phyloP scores from a whole-genome alignment of 2,797 vertebrate genomes.

The Argya squamiceps region DNA sequence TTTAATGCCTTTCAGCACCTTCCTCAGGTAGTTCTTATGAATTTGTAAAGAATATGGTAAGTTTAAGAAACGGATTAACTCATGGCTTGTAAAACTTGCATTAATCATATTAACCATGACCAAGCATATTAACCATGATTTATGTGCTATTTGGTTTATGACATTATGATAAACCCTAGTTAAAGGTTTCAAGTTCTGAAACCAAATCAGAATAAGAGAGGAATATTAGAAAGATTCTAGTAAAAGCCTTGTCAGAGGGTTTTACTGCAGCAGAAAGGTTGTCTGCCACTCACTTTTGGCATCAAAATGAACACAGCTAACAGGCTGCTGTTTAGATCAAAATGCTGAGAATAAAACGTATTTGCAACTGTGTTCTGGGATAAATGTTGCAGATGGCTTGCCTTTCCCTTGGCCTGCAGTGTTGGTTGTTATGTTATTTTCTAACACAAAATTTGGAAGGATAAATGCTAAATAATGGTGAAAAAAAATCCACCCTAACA shows the following conservation, averaged over 20 bases:
- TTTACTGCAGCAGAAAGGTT: neutral
- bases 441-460: neutral
- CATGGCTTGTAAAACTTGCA: slow-evolving; percentile 8
- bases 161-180: slow-evolving; percentile 2
- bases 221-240: neutral
- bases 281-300: neutral
- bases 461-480: neutral
- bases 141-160: slow-evolving; percentile 25
- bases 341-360: neutral
- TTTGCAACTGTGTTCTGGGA: neutral
- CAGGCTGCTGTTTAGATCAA: neutral
- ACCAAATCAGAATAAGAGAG: neutral
- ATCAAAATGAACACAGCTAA: neutral
- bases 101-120: neutral
- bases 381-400: neutral
- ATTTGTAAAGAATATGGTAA: slow-evolving; percentile 37
- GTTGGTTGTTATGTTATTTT: neutral
- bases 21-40: slow-evolving; percentile 21
- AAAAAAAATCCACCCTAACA: neutral
- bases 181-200: slow-evolving; percentile 54
- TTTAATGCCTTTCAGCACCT: slow-evolving; percentile 26
- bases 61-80: slow-evolving; percentile 8
- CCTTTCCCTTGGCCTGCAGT: neutral
- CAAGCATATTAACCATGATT: neutral
- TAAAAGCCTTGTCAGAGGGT: neutral